A percentile compares a stretch with the other conserved stretches of the same genome.
Evolutionary conservation across 2,113 vertebrate species (phyloP).

Genomic region (Engystomops pustulosus): DNA sequence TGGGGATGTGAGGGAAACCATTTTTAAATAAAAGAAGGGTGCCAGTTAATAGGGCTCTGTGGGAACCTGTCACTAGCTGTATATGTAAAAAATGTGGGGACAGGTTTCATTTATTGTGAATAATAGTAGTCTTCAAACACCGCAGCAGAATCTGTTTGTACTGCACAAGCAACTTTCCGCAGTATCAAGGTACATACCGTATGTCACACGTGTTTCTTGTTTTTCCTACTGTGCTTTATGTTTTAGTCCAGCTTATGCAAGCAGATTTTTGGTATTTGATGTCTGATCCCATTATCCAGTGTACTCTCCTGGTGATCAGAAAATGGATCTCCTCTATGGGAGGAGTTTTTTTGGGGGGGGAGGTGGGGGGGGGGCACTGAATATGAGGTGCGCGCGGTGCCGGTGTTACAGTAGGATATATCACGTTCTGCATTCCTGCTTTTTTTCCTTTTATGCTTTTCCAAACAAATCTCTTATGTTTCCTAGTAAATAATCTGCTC

Average conservation of each 20-base stretch:
- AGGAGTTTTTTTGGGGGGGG: no score
- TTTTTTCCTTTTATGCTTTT: slow-evolving; percentile 1
- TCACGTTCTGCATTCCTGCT: slow-evolving; percentile 23
- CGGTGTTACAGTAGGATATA: slow-evolving; percentile 15
- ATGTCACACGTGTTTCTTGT: neutral
- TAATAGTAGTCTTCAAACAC: no score
- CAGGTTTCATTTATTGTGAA: no score
- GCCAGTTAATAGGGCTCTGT: no score
- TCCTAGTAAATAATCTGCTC: slow-evolving; percentile 38
- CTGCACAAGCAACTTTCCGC: neutral
- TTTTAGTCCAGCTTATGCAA: neutral
- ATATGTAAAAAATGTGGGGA: no score
- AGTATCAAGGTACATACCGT: neutral
- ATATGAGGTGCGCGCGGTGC: neutral
- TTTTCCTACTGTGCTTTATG: neutral
- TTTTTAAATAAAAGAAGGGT: no score
- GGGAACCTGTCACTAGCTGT: no score
- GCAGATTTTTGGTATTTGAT: neutral
- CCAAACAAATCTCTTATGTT: slow-evolving; percentile 29
- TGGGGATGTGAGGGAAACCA: no score
- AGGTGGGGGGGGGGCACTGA: no score
- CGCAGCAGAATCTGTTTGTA: no score
- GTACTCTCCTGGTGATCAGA: neutral
- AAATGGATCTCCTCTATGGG: neutral
- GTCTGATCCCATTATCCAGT: neutral